A percentile compares a stretch with the other conserved stretches of the same genome.
phyloP scores from a whole-genome alignment of 2,888 invertebrate genomes.

The Euphydryas editha region DNA sequence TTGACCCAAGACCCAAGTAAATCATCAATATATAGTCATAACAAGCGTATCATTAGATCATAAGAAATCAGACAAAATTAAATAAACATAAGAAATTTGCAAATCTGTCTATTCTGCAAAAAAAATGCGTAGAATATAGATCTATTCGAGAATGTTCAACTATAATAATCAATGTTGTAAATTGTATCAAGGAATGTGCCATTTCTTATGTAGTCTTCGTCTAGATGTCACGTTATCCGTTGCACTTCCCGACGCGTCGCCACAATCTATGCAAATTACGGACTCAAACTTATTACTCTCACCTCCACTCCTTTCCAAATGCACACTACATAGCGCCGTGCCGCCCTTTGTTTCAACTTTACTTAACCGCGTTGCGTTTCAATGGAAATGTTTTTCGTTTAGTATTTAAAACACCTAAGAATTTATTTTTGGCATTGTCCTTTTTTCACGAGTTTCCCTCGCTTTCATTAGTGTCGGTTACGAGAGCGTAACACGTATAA shows the following conservation, averaged over 20 bases:
- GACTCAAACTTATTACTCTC: slow-evolving; percentile 81
- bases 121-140: no score
- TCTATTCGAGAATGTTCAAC: no score
- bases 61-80: no score
- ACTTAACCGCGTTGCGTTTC: slow-evolving; percentile 60
- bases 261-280: slow-evolving; percentile 82
- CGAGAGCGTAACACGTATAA: slow-evolving; percentile 1
- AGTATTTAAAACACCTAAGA: slow-evolving; percentile 42
- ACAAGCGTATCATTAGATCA: no score
- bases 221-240: slow-evolving; percentile 18
- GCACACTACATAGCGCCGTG: slow-evolving; percentile 79
- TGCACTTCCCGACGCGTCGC: slow-evolving; percentile 48
- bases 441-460: slow-evolving; percentile 18
- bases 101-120: no score
- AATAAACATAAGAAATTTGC: neutral
- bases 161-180: neutral
- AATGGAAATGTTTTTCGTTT: slow-evolving; percentile 50
- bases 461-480: slow-evolving; percentile 3
- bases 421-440: slow-evolving; percentile 26
- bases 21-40: slow-evolving; percentile 52
- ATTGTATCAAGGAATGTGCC: neutral
- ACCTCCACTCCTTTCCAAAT: slow-evolving; percentile 81
- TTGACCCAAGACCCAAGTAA: slow-evolving; percentile 56
- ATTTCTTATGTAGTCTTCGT: slow-evolving; percentile 8
- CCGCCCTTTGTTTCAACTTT: slow-evolving; percentile 73